phyloP scores from a whole-genome alignment of 1,140 invertebrate genomes.

The Muscidifurax raptorellus region DNA sequence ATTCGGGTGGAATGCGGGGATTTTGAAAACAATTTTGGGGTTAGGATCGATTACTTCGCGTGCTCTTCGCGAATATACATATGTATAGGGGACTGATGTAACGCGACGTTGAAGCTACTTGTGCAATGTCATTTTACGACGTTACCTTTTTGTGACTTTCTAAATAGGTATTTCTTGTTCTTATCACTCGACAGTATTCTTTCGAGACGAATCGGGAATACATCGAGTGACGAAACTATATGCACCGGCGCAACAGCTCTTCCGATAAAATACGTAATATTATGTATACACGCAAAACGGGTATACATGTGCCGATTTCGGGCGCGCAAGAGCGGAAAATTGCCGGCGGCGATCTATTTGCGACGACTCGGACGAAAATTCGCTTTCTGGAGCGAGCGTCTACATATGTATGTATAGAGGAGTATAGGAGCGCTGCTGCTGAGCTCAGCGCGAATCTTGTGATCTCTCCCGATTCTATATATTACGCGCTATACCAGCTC shows the following conservation, averaged over 20 bases:
- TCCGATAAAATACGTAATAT: too few species aligned
- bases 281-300: too few species aligned
- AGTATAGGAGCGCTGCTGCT: neutral
- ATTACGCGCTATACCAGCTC: neutral
- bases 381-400: conserved; percentile 29
- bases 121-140: neutral
- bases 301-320: neutral
- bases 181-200: too few species aligned
- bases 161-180: neutral
- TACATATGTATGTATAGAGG: too few species aligned
- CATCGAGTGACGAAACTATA: neutral
- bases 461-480: conserved; percentile 1
- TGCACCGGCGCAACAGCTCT: neutral
- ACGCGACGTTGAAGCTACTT: neutral
- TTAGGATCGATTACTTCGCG: neutral
- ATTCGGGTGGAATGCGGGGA: too few species aligned
- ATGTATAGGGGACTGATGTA: neutral
- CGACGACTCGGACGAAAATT: conserved; percentile 4
- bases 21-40: neutral
- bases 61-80: too few species aligned
- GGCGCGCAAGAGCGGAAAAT: neutral
- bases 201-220: neutral
- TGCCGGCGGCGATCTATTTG: conserved; percentile 27
- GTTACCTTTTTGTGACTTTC: neutral
- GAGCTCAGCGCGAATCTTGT: neutral